Percentiles rank a stretch among this genome's conserved stretches.
Conservation (phyloP, 2,797 vertebrate species). For the Yasuhikotakia modesta region DNA sequence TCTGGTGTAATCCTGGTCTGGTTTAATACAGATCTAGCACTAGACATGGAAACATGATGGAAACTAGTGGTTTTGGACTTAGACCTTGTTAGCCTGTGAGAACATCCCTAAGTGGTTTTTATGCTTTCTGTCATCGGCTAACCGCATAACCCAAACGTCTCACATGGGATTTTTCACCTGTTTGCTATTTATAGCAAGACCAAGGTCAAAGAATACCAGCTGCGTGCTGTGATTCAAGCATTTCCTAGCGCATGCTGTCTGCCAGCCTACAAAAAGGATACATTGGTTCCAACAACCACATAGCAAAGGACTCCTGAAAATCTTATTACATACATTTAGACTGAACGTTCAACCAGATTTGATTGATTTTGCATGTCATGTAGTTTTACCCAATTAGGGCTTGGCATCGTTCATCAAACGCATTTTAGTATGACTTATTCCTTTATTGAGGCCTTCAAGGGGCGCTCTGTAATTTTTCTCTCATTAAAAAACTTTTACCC, state of each 20-base stretch:
- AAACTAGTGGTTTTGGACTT: conserved; percentile 36
- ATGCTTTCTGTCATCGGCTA: conserved; percentile 46
- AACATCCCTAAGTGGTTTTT: conserved; percentile 55
- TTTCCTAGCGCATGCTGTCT: conserved; percentile 44
- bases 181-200: conserved; percentile 56
- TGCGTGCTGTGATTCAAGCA: conserved; percentile 47
- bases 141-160: conserved; percentile 52
- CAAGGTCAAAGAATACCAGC: conserved; percentile 58
- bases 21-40: too few species aligned
- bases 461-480: not conserved
- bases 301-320: conserved; percentile 26
- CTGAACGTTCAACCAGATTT: conserved; percentile 27
- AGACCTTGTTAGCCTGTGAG: conserved; percentile 45
- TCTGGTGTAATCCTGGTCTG: too few species aligned
- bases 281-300: conserved; percentile 32
- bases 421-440: not conserved
- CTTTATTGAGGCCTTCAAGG: conserved; percentile 7
- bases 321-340: conserved; percentile 43
- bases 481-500: not conserved
- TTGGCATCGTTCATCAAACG: not conserved
- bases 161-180: conserved; percentile 58
- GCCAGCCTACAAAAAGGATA: conserved; percentile 41
- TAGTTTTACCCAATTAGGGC: conserved; percentile 20
- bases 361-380: conserved; percentile 26
- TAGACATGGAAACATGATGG: conserved; percentile 20